These are phyloP conservation scores for Danio tinwini DNA, from an alignment of 2,797 vertebrate species.

Conservation along the genomic window DNA sequence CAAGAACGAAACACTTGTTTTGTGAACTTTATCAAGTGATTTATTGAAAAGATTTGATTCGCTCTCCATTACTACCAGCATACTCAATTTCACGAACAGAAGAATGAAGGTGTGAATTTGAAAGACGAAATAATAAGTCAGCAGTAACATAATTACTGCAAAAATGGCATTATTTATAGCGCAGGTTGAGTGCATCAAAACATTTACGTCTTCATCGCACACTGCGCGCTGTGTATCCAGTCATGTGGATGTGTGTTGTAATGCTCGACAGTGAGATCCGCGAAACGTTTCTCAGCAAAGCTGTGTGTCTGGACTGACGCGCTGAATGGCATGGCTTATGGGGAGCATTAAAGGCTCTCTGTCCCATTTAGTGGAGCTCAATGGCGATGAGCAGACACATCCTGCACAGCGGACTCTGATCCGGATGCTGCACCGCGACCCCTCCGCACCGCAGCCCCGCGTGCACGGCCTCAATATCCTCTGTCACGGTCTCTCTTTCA, in stretches of 20 bases:
- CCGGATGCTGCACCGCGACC: slow-evolving; percentile 72
- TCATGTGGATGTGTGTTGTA: slow-evolving; percentile 61
- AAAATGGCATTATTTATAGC: not conserved
- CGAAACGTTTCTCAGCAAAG: slow-evolving; percentile 63
- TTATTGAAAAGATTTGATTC: not conserved
- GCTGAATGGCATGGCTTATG: slow-evolving; percentile 78
- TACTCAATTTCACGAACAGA: not conserved
- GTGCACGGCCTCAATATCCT: slow-evolving; percentile 50
- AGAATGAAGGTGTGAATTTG: not conserved
- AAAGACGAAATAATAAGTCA: not conserved
- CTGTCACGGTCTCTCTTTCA: slow-evolving; percentile 65
- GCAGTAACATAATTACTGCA: not conserved
- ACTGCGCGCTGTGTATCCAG: slow-evolving; percentile 46
- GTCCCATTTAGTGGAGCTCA: slow-evolving; percentile 72
- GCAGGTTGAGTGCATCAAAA: slow-evolving; percentile 6
- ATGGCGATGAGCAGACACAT: slow-evolving; percentile 75
- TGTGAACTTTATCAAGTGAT: not conserved
- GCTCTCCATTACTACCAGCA: too few relatives aligned
- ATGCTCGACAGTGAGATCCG: slow-evolving; percentile 42
- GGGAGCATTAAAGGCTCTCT: slow-evolving; percentile 75
- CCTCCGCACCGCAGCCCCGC: slow-evolving; percentile 59
- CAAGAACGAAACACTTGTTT: not conserved
- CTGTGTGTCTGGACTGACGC: slow-evolving; percentile 67
- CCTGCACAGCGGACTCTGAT: slow-evolving; percentile 69
- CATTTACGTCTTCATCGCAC: not conserved